A percentile compares a stretch with the other conserved stretches of the same genome.
These are phyloP conservation scores for Dasysyrphus albostriatus DNA, from an alignment of 2,888 invertebrate genomes.

Conservation along the genomic window DNA sequence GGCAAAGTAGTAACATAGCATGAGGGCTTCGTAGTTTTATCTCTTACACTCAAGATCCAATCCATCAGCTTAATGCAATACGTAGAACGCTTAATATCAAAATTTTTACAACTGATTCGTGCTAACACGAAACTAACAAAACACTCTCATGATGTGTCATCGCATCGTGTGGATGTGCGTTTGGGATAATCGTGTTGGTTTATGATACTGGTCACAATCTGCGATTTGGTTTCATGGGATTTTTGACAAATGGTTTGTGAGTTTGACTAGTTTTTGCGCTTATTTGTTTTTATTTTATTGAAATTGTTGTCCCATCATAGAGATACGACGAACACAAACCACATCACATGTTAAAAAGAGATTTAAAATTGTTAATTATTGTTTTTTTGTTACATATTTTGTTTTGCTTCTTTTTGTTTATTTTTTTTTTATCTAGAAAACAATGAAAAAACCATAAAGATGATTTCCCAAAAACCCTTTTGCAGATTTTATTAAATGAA, in stretches of 20 bases:
- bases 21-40: conserved; percentile 45
- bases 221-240: conserved; percentile 55
- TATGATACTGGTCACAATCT: conserved; percentile 81
- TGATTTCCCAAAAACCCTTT: conserved; percentile 56
- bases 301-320: not conserved
- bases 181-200: conserved; percentile 81
- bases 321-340: not conserved
- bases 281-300: not conserved
- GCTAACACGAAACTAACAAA: conserved; percentile 81
- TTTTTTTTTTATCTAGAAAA: not conserved
- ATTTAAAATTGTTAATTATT: conserved; percentile 29
- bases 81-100: conserved; percentile 68
- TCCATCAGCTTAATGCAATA: conserved; percentile 63
- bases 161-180: conserved; percentile 54
- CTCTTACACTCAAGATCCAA: conserved; percentile 22
- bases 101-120: conserved; percentile 83
- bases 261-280: not conserved
- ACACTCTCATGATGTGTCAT: conserved; percentile 76
- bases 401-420: not conserved
- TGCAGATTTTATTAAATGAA: conserved; percentile 58
- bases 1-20: not conserved
- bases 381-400: not conserved
- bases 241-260: conserved; percentile 26
- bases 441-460: not conserved
- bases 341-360: not conserved